Evolutionary conservation across 2,113 vertebrate species (phyloP), one percentile per base, ranked within the genome.

Genomic region (Aviceda subcristata): DNA sequence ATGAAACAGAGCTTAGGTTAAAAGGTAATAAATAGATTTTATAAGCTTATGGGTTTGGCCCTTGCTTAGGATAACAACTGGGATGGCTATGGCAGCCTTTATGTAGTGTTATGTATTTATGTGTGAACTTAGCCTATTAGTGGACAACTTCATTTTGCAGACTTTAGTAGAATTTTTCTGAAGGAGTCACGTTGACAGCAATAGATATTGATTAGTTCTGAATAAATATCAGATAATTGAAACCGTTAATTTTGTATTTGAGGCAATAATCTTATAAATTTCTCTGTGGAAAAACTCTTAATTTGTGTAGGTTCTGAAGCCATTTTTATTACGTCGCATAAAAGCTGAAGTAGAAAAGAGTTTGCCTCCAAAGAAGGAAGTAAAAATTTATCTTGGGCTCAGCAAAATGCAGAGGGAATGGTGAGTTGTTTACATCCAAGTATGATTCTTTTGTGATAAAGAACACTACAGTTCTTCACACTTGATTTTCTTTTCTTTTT

Each of bases 331-430:
- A 90, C 98, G 99, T 56, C 98, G 99, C 80, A 99, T 99, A 97
- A 99, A 99, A 98, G 99, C 98, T 77, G 99, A 99, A 92, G 99
- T 99, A 85, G 99, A 99, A 97, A 99, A 99, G 94, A 99, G 98
- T 93, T 97, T 99, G 81, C 99, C 98, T 95, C 98, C 99, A 34
- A 99, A 99, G 98, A 99, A 99, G 75, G 99, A 99, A 97, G 98
- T 99, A 57, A 99, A 99, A 97, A 99, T 99, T 96, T 99, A 99
- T 92, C 98, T 99, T 91, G 99, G 99, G 34, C 98, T 99, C 64
- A 99, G 99, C 96, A 99, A 99, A 97, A 99, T 99, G 99, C 99
- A 99, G 84, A 97, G 99, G 90, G 99, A 99, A 97, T 99, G 99
- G 99, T 98, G 88, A 98, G 98, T 96, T 79, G 64, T 62, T 97